These are phyloP conservation scores for Kuschelorhynchus macadamiae DNA, from an alignment of 2,888 invertebrate genomes.

Conservation along the genomic window DNA sequence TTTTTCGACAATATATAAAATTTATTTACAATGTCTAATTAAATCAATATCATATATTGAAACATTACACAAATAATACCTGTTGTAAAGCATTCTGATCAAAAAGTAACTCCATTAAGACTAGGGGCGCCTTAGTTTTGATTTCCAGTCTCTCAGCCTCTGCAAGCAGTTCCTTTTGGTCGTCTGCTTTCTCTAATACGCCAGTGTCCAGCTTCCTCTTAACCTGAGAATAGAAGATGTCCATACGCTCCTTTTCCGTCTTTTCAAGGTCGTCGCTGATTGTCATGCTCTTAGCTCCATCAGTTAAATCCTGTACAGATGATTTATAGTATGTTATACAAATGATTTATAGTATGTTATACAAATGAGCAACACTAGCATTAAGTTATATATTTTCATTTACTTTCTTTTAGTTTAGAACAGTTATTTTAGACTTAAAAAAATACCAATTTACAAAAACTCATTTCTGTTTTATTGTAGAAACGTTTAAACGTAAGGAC, in stretches of 20 bases:
- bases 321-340: not conserved
- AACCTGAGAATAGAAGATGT: slow-evolving; percentile 91
- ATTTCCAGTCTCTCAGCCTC: slow-evolving; percentile 95
- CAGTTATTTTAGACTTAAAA: too few relatives aligned
- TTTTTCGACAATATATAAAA: too few relatives aligned
- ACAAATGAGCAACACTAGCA: too few relatives aligned
- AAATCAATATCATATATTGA: too few relatives aligned
- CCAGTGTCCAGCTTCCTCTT: slow-evolving; percentile 77
- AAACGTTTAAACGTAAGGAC: too few relatives aligned
- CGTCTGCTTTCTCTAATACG: slow-evolving; percentile 73
- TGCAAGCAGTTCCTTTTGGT: slow-evolving; percentile 80
- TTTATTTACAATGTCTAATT: too few relatives aligned
- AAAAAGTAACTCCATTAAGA: slow-evolving; percentile 92
- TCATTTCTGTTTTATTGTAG: too few relatives aligned
- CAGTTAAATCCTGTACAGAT: slow-evolving; percentile 79
- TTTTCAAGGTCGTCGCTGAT: slow-evolving; percentile 96
- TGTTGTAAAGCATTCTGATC: slow-evolving; percentile 78
- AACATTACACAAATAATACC: slow-evolving; percentile 53
- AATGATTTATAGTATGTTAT: not conserved
- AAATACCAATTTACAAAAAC: too few relatives aligned
- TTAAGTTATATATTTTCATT: too few relatives aligned
- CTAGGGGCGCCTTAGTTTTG: slow-evolving; percentile 92
- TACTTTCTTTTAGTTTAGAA: too few relatives aligned
- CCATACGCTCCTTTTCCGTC: slow-evolving; percentile 95
- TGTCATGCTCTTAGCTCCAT: slow-evolving; percentile 95